These are phyloP conservation scores for Reticulitermes lucifugus DNA, from an alignment of 2,888 invertebrate genomes.

Conservation along the genomic window DNA sequence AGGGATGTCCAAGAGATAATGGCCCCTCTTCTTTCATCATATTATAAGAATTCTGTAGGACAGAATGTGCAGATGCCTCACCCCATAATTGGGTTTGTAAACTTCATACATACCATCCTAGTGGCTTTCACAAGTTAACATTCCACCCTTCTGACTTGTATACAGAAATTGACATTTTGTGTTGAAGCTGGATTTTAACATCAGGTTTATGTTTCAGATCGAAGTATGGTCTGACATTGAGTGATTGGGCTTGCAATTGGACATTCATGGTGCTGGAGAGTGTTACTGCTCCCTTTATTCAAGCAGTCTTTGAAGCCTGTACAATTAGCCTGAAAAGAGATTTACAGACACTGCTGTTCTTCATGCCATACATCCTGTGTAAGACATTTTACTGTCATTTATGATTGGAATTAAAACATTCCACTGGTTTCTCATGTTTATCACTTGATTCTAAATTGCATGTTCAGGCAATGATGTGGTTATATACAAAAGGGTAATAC, in stretches of 20 bases:
- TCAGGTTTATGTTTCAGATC: constrained; percentile 47
- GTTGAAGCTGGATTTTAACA: not conserved
- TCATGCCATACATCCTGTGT: constrained; percentile 78
- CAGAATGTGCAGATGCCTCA: constrained; percentile 58
- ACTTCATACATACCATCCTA: not conserved
- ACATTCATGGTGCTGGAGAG: constrained; percentile 75
- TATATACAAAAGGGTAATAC: too few species aligned
- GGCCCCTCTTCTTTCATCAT: constrained; percentile 79
- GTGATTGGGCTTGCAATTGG: constrained; percentile 68
- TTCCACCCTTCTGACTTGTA: not conserved
- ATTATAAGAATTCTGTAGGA: constrained; percentile 58
- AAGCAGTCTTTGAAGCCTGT: constrained; percentile 74
- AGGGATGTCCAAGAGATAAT: constrained; percentile 81
- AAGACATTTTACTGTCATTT: constrained; percentile 53
- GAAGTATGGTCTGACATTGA: constrained; percentile 45
- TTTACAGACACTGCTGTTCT: constrained; percentile 76
- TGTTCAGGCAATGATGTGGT: too few species aligned
- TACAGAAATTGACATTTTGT: not conserved
- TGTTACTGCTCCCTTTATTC: constrained; percentile 71
- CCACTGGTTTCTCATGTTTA: too few species aligned
- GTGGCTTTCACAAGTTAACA: not conserved
- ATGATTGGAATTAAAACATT: too few species aligned
- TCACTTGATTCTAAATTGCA: too few species aligned
- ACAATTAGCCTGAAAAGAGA: constrained; percentile 82
- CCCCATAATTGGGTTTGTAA: constrained; percentile 62